phyloP scores from a whole-genome alignment of 2,888 invertebrate genomes.

The Troglohyphantes excavatus region DNA sequence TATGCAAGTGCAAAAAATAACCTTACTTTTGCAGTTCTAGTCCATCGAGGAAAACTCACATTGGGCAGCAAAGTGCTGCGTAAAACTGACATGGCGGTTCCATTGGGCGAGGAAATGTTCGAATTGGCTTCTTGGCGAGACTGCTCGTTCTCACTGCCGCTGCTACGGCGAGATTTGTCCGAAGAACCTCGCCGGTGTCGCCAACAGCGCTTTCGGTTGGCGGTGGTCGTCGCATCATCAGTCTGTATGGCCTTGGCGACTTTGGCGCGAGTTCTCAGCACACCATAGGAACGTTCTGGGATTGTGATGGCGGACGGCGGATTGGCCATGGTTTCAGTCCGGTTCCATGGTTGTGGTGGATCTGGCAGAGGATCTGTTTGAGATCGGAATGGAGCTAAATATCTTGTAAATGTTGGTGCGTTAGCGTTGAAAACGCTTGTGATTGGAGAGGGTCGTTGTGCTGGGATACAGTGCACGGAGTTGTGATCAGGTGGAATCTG shows the following conservation, averaged over 20 bases:
- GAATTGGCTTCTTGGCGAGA: constrained; percentile 11
- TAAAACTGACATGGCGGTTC: constrained; percentile 41
- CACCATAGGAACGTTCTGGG: constrained; percentile 31
- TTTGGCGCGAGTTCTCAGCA: constrained; percentile 34
- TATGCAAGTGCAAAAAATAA: too few relatives aligned
- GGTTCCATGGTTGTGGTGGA: constrained; percentile 48
- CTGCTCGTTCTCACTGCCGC: constrained; percentile 3
- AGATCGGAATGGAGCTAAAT: neutral
- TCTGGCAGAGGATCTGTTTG: neutral
- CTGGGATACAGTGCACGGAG: neutral
- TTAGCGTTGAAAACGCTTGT: neutral
- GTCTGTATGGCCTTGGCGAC: constrained; percentile 66
- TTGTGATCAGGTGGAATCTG: constrained; percentile 41
- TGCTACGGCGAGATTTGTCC: neutral
- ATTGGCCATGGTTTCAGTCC: constrained; percentile 44
- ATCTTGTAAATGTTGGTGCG: neutral
- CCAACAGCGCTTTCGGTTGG: constrained; percentile 59
- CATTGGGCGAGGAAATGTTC: constrained; percentile 17
- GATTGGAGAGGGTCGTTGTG: neutral
- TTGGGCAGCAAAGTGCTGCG: constrained; percentile 47
- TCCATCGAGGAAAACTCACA: constrained; percentile 63
- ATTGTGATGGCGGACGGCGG: constrained; percentile 7
- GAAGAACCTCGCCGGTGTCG: constrained; percentile 30
- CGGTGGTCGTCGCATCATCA: constrained; percentile 24
- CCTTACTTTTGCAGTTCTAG: constrained; percentile 51